Evolutionary conservation across 1,140 invertebrate species (phyloP).

Genomic region (Drosophila ironensis): DNA sequence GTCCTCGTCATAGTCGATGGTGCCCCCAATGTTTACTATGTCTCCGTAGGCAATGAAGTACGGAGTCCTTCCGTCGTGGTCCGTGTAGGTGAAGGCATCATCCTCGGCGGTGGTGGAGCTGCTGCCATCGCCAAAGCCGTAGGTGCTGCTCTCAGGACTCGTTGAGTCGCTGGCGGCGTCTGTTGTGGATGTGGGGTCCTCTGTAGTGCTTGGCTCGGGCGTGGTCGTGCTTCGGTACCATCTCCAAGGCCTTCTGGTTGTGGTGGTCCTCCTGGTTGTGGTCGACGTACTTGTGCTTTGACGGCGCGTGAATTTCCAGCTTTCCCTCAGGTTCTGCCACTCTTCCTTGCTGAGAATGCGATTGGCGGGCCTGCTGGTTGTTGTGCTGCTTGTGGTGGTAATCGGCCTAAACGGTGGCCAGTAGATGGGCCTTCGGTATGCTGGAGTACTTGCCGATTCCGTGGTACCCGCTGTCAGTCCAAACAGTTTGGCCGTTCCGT

Average conservation of each 20-base stretch:
- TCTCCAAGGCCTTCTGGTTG: constrained; percentile 8
- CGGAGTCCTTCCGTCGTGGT: constrained; percentile 30
- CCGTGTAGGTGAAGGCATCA: constrained; percentile 13
- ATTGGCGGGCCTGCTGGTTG: neutral
- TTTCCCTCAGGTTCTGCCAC: constrained; percentile 29
- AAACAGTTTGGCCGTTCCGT: neutral
- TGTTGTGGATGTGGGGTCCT: constrained; percentile 9
- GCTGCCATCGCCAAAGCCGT: constrained; percentile 3
- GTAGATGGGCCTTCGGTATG: constrained; percentile 5
- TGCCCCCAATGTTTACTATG: constrained; percentile 38
- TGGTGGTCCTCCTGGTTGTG: neutral
- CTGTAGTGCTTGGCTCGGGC: constrained; percentile 8
- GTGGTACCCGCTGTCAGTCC: constrained; percentile 10
- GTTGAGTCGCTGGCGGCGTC: constrained; percentile 20
- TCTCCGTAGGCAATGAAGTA: constrained; percentile 43
- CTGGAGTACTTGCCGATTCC: neutral
- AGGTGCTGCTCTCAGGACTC: constrained; percentile 22
- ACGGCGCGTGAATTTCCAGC: neutral
- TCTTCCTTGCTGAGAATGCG: constrained; percentile 47
- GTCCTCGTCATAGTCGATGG: constrained; percentile 54
- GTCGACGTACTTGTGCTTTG: neutral
- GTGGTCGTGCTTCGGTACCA: constrained; percentile 9
- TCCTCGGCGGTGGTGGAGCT: constrained; percentile 23
- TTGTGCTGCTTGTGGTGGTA: constrained; percentile 6
- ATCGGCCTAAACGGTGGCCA: constrained; percentile 16